Conservation (phyloP, 2,888 invertebrate genomes). For the Polydrusus pterygomalis region DNA sequence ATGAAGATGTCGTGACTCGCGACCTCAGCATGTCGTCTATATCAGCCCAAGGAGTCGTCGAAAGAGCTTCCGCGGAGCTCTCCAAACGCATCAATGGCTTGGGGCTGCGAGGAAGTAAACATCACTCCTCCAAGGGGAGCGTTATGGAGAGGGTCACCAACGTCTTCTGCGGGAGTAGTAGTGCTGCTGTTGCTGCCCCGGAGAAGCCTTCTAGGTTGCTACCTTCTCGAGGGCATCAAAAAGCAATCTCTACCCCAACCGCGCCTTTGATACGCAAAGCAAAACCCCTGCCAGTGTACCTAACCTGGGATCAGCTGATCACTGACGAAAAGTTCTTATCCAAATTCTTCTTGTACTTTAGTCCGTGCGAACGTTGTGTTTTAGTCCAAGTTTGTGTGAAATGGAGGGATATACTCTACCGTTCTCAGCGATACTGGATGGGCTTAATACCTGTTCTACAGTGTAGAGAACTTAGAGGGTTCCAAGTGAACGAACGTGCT, state of each 20-base stretch:
- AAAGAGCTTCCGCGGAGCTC: constrained; percentile 92
- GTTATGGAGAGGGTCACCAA: constrained; percentile 93
- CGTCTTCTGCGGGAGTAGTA: constrained; percentile 84
- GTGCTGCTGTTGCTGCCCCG: constrained; percentile 69
- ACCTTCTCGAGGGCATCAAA: constrained; percentile 61
- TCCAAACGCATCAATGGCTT: constrained; percentile 92
- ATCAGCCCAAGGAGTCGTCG: constrained; percentile 87
- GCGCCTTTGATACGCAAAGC: constrained; percentile 60
- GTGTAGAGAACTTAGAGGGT: constrained; percentile 84
- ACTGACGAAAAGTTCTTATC: constrained; percentile 88
- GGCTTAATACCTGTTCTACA: constrained; percentile 90
- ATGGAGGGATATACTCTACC: constrained; percentile 93
- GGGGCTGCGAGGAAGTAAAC: constrained; percentile 70
- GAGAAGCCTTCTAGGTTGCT: constrained; percentile 73
- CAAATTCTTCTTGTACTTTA: constrained; percentile 88
- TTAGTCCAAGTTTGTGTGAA: constrained; percentile 90
- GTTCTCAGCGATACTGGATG: constrained; percentile 82
- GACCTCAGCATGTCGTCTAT: constrained; percentile 53
- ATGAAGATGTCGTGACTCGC: constrained; percentile 40
- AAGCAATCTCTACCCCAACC: constrained; percentile 33
- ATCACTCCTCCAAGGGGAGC: constrained; percentile 74
- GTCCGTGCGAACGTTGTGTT: constrained; percentile 80
- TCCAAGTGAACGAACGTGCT: constrained; percentile 72
- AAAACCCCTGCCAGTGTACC: constrained; percentile 76
- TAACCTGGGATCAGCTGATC: constrained; percentile 84